Evolutionary conservation across 2,888 invertebrate species (phyloP).

Genomic region (Crematogaster levior): DNA sequence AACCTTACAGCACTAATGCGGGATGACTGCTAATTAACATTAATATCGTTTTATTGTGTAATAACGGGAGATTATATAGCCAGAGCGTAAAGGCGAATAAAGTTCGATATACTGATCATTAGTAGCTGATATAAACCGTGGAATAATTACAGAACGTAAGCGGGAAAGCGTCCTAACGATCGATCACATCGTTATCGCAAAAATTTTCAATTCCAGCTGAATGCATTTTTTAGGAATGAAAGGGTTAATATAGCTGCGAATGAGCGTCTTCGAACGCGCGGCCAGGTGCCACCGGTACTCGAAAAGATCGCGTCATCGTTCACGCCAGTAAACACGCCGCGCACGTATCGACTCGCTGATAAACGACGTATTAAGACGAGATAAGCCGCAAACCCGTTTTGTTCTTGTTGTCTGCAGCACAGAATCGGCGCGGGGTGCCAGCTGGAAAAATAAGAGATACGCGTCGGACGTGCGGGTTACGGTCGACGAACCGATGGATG

Average conservation of each 20-base stretch:
- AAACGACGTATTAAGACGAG: slow-evolving; percentile 47
- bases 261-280: not conserved
- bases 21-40: slow-evolving; percentile 36
- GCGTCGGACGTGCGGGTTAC: not conserved
- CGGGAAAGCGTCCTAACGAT: not conserved
- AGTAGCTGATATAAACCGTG: not conserved
- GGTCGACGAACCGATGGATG: slow-evolving; percentile 31
- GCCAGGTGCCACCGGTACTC: slow-evolving; percentile 8
- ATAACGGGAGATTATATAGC: slow-evolving; percentile 32
- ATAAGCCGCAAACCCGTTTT: slow-evolving; percentile 43
- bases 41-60: slow-evolving; percentile 26
- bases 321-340: slow-evolving; percentile 26
- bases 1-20: not conserved
- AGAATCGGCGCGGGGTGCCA: slow-evolving; percentile 41
- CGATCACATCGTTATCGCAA: not conserved
- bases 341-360: slow-evolving; percentile 32
- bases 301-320: slow-evolving; percentile 30
- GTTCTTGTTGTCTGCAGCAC: slow-evolving; percentile 25
- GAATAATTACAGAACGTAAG: not conserved
- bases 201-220: not conserved
- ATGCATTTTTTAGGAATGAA: not conserved
- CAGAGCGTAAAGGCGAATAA: not conserved
- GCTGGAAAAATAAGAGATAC: slow-evolving; percentile 50
- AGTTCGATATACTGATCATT: slow-evolving; percentile 28
- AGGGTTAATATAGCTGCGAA: not conserved